Evolutionary conservation across 2,888 invertebrate species (phyloP).

Genomic region (Dendrolimus houi): DNA sequence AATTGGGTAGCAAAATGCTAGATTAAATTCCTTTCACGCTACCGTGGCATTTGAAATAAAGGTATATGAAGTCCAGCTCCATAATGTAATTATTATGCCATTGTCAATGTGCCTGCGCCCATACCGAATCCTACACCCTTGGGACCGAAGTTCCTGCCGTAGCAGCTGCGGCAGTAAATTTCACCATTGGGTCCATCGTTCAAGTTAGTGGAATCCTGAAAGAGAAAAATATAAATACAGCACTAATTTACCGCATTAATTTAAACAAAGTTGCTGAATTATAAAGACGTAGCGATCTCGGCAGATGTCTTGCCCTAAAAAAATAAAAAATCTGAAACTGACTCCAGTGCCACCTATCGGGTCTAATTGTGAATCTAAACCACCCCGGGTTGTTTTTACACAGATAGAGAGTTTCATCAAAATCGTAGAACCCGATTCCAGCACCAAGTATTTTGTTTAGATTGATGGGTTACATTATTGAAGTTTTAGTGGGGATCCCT

Average conservation of each 20-base stretch:
- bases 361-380: too few species aligned
- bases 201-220: constrained; percentile 89
- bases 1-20: constrained; percentile 49
- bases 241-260: not conserved
- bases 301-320: too few species aligned
- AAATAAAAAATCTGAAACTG: too few species aligned
- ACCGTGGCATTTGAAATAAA: constrained; percentile 31
- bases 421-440: too few species aligned
- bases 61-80: constrained; percentile 66
- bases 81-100: constrained; percentile 80
- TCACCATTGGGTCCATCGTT: constrained; percentile 95
- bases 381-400: too few species aligned
- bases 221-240: constrained; percentile 15
- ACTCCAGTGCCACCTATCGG: too few species aligned
- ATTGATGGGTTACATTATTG: too few species aligned
- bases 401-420: too few species aligned
- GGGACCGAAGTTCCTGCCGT: constrained; percentile 90
- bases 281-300: too few species aligned
- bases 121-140: constrained; percentile 93
- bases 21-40: constrained; percentile 66
- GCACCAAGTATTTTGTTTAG: too few species aligned
- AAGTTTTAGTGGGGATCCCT: too few species aligned
- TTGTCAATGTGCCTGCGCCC: constrained; percentile 93
- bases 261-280: too few species aligned
- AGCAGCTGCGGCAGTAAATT: constrained; percentile 95